Base-by-base conservation (phyloP, 2,113 vertebrate species). In the Pollachius pollachius region DNA sequence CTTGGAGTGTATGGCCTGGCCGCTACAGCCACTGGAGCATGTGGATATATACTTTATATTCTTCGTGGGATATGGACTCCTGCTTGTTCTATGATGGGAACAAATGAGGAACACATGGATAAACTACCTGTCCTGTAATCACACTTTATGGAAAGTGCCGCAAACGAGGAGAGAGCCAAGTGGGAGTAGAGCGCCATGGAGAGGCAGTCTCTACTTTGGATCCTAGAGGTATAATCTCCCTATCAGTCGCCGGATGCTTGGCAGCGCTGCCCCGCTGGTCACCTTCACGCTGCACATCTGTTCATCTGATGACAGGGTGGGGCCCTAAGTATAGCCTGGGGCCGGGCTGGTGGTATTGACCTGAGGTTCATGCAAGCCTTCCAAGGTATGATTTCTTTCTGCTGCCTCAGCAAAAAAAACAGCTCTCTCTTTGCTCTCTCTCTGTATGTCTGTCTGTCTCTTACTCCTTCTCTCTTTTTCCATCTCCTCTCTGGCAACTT, bases 251-350 rank as follows among this genome's bases (percentile, higher is more conserved):
- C 73, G 77, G 21, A 41, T 8, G 17, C 17, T 41, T 19, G 11
- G 1, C 15, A 7, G 12, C 15, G 5, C 62, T 37, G 13, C 16
- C 62, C 27, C 17, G 3, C 15, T 17, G 17, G 13, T 27, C 62
- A 27, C 17, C 16, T 30, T 17, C 16, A 37, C 62, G 6, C 2
- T 48, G 67, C 64, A 78, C 79, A 80, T 80, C 75, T 81, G 81
- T 71, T 70, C 34, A 76, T 75, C 56, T 70, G 73, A 65, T 34
- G 70, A 71, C 58, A 30, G 21, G 48, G 59, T 60, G 48, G 11
- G 70, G 16, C 30, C 25, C 5, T 64, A 56, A 64, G 63, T 74
- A 67, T 65, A 59, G 63, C 8, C 27, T 69, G 63, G 68, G 16
- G 52, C 13, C 70, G 64, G 56, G 70, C 61, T 19, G 52, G 64